Evolutionary conservation across 2,113 vertebrate genomes (phyloP), one percentile per base, ranked within the genome.

Genomic region (Sebastes fasciatus): DNA sequence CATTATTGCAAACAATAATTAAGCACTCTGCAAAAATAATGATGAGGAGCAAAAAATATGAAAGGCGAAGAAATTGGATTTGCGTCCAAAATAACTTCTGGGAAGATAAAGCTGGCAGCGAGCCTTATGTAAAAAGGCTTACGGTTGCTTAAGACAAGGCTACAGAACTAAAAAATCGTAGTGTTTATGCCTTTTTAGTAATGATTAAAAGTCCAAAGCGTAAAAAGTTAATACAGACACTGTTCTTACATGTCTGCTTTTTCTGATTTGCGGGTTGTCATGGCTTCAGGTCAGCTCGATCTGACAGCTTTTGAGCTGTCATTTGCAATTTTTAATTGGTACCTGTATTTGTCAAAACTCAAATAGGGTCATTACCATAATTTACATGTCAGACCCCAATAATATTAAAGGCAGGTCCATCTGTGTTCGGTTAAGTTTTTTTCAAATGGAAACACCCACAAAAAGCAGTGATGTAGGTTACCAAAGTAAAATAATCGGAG

Each of bases 51-150:
- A 52, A 69, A 55, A 73, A 42, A 73, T 5, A 57, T 10, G 2
- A 71, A 58, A 62, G 52, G 51, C 62, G 61, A 66, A 63, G 49
- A 70, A 84, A 81, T 21, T 81, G 26, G 65, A 88, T 84, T 84
- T 77, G 83, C 61, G 67, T 77, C 55, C 19, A 60, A 72, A 86
- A 79, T 77, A 63, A 77, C 58, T 58, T 46, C 6, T 17, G 6
- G 23, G 23, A 43, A 71, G n/a, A 68, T 6, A 77, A 57, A 79
- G 14, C 62, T 46, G 12, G 57, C 65, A 64, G 45, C 5, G 2
- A 65, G 65, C 43, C 65, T 75, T 23, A 51, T 73, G 80, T 82
- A 70, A 76, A 34, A 77, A 76, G 72, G 70, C 70, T 81, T 83
- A 76, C 6, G 45, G 42, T 40, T 55, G 16, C 57, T 78, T 57